These are phyloP conservation scores for Ivindomyrus marchei DNA, from an alignment of 2,113 vertebrate species.

Conservation along the genomic window DNA sequence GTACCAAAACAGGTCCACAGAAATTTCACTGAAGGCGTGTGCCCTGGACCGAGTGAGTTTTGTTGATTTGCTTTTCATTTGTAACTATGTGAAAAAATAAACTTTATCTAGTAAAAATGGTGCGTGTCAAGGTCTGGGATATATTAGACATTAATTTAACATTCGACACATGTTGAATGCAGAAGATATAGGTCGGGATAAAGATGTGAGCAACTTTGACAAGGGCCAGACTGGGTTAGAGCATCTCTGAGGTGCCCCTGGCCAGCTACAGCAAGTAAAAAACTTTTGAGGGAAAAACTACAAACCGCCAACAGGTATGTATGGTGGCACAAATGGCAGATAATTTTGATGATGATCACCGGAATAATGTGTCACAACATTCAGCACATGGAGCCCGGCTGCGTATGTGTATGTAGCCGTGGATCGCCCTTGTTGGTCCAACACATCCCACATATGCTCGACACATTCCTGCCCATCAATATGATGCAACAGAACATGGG, in stretches of 20 bases:
- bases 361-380: too few relatives aligned
- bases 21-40: neutral
- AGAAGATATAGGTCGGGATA: neutral
- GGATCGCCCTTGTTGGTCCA: too few relatives aligned
- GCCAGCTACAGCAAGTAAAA: neutral
- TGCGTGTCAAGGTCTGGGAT: neutral
- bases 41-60: neutral
- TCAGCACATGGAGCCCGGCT: too few relatives aligned
- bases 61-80: neutral
- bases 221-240: neutral
- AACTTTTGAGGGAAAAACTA: neutral
- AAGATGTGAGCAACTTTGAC: neutral
- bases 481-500: too few relatives aligned
- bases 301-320: neutral
- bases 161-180: neutral
- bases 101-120: neutral
- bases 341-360: too few relatives aligned
- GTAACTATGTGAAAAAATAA: neutral
- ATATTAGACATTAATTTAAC: neutral
- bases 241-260: neutral
- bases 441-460: too few relatives aligned
- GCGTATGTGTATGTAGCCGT: too few relatives aligned
- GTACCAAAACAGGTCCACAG: neutral
- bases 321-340: neutral
- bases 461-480: too few relatives aligned